phyloP scores from a whole-genome alignment of 2,888 invertebrate genomes.

The Notocelia uddmanniana region DNA sequence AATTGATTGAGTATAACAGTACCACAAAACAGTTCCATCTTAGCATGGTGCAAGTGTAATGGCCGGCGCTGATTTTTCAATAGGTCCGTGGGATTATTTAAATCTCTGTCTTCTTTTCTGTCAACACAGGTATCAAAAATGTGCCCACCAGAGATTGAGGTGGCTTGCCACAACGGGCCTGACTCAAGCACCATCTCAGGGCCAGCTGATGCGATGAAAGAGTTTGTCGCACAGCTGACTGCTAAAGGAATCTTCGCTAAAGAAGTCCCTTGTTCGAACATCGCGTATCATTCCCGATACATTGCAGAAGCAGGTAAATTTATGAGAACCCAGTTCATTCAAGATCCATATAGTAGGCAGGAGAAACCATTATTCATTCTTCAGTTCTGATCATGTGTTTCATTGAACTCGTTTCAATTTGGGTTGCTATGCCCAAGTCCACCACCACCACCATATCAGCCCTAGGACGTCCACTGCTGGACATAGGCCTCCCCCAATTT shows the following conservation, averaged over 20 bases:
- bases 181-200: constrained; percentile 91
- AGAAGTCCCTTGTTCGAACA: constrained; percentile 87
- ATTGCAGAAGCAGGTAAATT: constrained; percentile 83
- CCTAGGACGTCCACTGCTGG: too few species aligned
- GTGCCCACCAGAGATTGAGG: constrained; percentile 86
- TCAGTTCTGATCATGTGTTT: background rate
- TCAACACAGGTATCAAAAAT: constrained; percentile 42
- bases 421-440: too few species aligned
- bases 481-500: too few species aligned
- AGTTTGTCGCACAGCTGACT: constrained; percentile 75
- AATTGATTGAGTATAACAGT: too few species aligned
- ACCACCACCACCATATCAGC: too few species aligned
- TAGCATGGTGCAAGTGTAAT: too few species aligned
- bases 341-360: too few species aligned
- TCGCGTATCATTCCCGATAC: constrained; percentile 93
- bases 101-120: background rate
- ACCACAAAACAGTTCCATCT: too few species aligned
- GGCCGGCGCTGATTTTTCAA: too few species aligned
- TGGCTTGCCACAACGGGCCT: constrained; percentile 91
- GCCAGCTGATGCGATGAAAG: constrained; percentile 83
- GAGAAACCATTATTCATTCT: too few species aligned
- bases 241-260: constrained; percentile 48
- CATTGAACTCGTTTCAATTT: background rate
- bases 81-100: too few species aligned
- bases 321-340: constrained; percentile 58